Evolutionary conservation across 2,888 invertebrate genomes (phyloP).

Genomic region (Agrypnus murinus): DNA sequence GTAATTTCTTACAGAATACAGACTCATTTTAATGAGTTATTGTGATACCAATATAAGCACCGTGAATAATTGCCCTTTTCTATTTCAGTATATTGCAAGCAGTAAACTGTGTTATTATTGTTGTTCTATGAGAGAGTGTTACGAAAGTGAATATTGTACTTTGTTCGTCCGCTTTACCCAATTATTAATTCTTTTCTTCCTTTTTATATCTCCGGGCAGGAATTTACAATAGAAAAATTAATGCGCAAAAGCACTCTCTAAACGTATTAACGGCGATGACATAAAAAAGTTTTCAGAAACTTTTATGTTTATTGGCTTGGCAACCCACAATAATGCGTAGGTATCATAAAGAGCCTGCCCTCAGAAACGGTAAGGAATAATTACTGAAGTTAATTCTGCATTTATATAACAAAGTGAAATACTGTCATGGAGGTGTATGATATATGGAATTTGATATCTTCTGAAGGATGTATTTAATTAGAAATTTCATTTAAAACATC

Average conservation of each 20-base stretch:
- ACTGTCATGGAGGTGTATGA: conserved; percentile 60
- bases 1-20: conserved; percentile 30
- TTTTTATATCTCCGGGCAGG: too few species aligned
- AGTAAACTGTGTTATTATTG: conserved; percentile 15
- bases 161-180: neutral
- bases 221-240: neutral
- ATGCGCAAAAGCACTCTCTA: neutral
- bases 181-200: neutral
- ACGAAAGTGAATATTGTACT: conserved; percentile 11
- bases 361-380: conserved; percentile 56
- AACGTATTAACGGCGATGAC: too few species aligned
- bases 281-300: neutral
- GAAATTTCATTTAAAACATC: neutral
- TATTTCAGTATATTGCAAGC: neutral
- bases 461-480: conserved; percentile 45
- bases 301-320: conserved; percentile 8
- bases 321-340: conserved; percentile 36
- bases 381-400: conserved; percentile 62
- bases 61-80: conserved; percentile 25
- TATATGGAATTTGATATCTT: conserved; percentile 56
- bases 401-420: conserved; percentile 60
- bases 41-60: conserved; percentile 37
- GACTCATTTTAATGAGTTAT: conserved; percentile 42
- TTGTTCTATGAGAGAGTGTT: conserved; percentile 34
- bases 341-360: conserved; percentile 36